These are phyloP conservation scores for Lethenteron camtschaticum DNA, from an alignment of 2,113 vertebrate genomes.

Conservation along the genomic window DNA sequence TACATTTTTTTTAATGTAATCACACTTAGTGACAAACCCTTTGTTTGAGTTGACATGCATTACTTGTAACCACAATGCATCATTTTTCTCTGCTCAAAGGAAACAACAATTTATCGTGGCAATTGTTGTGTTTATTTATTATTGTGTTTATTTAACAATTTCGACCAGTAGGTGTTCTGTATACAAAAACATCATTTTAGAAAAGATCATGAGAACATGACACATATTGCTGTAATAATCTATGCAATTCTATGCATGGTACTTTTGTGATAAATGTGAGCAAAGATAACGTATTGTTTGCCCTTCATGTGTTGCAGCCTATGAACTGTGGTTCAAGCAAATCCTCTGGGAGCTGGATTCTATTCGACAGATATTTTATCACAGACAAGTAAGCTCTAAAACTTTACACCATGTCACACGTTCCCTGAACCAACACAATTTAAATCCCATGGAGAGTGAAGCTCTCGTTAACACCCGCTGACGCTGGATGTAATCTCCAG, in stretches of 20 bases:
- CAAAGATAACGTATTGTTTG: not conserved
- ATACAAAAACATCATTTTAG: not conserved
- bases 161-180: not conserved
- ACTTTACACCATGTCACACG: not conserved
- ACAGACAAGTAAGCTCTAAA: constrained; percentile 49
- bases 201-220: not conserved
- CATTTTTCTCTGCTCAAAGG: too few species aligned
- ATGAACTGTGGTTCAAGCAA: constrained; percentile 96
- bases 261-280: not conserved
- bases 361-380: constrained; percentile 62
- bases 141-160: not conserved
- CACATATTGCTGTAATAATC: not conserved
- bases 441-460: too few species aligned
- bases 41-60: too few species aligned
- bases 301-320: constrained; percentile 26
- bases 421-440: too few species aligned
- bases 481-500: too few species aligned
- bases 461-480: too few species aligned
- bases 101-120: too few species aligned
- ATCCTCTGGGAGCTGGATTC: constrained; percentile 88
- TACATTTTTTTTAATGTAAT: too few species aligned
- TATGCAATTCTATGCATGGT: not conserved
- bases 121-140: too few species aligned
- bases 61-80: too few species aligned
- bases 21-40: too few species aligned